Conservation (phyloP, 1,140 invertebrate species). For the Brachionus koreanus region DNA sequence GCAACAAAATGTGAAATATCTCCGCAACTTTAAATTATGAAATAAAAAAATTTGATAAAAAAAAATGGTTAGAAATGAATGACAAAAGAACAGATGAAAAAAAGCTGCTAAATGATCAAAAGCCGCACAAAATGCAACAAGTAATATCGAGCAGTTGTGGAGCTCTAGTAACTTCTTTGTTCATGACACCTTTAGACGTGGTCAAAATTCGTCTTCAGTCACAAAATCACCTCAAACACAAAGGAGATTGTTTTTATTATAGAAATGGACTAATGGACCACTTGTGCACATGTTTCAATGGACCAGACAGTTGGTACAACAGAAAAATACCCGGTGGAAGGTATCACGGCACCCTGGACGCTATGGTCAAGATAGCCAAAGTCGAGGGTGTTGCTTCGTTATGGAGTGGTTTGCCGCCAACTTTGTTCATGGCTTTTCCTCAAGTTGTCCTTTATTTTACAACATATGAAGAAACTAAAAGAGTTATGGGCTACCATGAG, state of each 20-base stretch:
- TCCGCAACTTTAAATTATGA: neutral
- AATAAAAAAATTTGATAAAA: neutral
- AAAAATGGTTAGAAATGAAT: neutral
- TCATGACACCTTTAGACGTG: conserved; percentile 40
- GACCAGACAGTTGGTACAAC: conserved; percentile 38
- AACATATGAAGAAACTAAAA: conserved; percentile 27
- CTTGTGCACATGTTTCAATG: conserved; percentile 39
- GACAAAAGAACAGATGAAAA: neutral
- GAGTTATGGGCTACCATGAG: neutral
- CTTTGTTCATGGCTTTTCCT: conserved; percentile 34
- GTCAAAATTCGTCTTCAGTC: conserved; percentile 43
- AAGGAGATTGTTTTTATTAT: conserved; percentile 10
- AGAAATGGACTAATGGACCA: conserved; percentile 40
- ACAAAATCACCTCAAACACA: neutral
- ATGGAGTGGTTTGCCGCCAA: conserved; percentile 31
- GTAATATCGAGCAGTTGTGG: conserved; percentile 9
- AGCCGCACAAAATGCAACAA: neutral
- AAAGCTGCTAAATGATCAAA: neutral
- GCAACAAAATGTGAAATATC: neutral
- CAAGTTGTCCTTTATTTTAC: conserved; percentile 41
- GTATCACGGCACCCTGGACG: conserved; percentile 26
- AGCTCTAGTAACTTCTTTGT: conserved; percentile 21
- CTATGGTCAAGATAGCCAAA: conserved; percentile 33
- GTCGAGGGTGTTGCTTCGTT: conserved; percentile 33
- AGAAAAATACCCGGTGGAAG: conserved; percentile 35